These are phyloP conservation scores for Platygyra sinensis DNA, from an alignment of 64 coral and sea anemone species.

Conservation along the genomic window DNA sequence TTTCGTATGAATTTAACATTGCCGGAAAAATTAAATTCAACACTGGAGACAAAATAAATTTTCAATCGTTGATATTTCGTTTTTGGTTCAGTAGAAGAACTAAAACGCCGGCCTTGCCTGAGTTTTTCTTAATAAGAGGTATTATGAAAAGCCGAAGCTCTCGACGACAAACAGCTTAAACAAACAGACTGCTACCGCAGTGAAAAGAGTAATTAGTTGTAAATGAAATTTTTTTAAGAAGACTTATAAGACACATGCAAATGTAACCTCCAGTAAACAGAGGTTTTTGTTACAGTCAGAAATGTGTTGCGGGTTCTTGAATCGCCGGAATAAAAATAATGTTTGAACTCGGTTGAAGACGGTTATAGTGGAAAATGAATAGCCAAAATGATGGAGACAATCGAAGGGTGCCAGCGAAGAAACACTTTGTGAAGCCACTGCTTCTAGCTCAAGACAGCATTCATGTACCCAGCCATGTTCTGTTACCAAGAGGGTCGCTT, in stretches of 20 bases:
- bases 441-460: slow-evolving; percentile 56
- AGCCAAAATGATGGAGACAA: background rate
- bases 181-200: background rate
- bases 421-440: slow-evolving; percentile 45
- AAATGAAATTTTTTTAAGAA: slow-evolving; percentile 17
- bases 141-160: slow-evolving; percentile 29
- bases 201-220: slow-evolving; percentile 45
- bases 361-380: background rate
- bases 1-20: background rate
- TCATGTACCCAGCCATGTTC: slow-evolving; percentile 64
- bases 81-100: background rate
- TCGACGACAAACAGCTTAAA: slow-evolving; percentile 15
- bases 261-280: slow-evolving; percentile 13
- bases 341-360: background rate
- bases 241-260: slow-evolving; percentile 5
- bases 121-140: background rate
- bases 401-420: background rate
- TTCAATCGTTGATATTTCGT: background rate
- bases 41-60: background rate
- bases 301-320: background rate
- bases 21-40: background rate
- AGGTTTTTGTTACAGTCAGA: background rate
- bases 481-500: slow-evolving; percentile 40
- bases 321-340: background rate
- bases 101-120: background rate